These are phyloP conservation scores for Thryonomys swinderianus DNA, from an alignment of 2,113 vertebrate genomes.

Conservation along the genomic window DNA sequence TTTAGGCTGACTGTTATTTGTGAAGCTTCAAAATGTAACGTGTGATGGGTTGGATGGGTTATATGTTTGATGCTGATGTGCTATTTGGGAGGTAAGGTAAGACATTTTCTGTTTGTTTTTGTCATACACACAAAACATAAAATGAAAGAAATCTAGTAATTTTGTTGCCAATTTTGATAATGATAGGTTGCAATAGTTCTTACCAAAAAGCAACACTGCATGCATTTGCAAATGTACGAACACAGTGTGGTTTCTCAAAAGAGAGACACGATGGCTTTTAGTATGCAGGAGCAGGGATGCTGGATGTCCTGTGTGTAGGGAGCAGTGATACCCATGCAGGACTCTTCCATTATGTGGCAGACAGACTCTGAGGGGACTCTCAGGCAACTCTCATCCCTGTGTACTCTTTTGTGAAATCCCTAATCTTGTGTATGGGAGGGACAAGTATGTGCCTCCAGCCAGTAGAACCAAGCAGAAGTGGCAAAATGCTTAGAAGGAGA, in stretches of 20 bases:
- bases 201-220: neutral
- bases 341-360: neutral
- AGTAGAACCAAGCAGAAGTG: neutral
- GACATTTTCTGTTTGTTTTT: neutral
- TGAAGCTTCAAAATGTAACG: neutral
- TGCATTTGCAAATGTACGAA: neutral
- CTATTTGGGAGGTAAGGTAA: neutral
- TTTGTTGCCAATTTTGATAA: neutral
- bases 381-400: rapidly evolving
- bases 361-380: neutral
- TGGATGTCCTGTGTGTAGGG: neutral
- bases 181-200: neutral
- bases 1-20: constrained; percentile 18
- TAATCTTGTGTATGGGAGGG: neutral
- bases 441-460: neutral
- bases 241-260: neutral
- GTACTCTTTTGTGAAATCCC: neutral
- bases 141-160: neutral
- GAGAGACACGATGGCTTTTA: neutral
- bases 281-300: no score
- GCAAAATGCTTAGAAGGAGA: no score
- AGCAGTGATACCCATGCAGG: neutral
- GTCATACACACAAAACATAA: neutral
- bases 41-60: neutral
- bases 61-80: neutral